phyloP scores from a whole-genome alignment of 2,888 invertebrate species.

The Amiota mariae region DNA sequence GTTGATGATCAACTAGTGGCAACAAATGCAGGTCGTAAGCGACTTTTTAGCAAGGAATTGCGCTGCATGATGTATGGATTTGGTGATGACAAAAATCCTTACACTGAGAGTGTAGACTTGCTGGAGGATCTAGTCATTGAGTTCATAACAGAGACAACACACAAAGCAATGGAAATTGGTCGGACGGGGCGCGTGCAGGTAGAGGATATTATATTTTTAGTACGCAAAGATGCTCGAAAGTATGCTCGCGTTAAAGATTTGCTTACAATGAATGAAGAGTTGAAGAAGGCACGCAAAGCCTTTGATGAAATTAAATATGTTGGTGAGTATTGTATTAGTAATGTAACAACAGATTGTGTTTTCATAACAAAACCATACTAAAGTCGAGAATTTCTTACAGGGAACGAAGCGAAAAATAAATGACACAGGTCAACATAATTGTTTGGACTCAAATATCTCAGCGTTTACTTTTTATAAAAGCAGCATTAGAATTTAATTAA shows the following conservation, averaged over 20 bases:
- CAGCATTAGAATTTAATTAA: slow-evolving; percentile 21
- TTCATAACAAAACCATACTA: too few relatives aligned
- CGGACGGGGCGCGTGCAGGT: slow-evolving; percentile 97
- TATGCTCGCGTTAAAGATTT: slow-evolving; percentile 98
- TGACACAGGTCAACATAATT: slow-evolving; percentile 59
- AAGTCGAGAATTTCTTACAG: slow-evolving; percentile 42
- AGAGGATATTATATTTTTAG: slow-evolving; percentile 97
- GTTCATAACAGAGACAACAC: slow-evolving; percentile 95
- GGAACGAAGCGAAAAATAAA: slow-evolving; percentile 71
- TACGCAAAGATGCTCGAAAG: slow-evolving; percentile 95
- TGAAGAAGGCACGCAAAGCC: slow-evolving; percentile 98
- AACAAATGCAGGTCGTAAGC: slow-evolving; percentile 83
- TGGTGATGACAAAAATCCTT: slow-evolving; percentile 99
- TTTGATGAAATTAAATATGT: slow-evolving; percentile 99
- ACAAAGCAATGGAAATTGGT: slow-evolving; percentile 97
- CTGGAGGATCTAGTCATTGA: slow-evolving; percentile 98
- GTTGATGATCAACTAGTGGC: slow-evolving; percentile 80
- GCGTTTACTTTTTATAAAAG: slow-evolving; percentile 20
- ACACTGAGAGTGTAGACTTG: slow-evolving; percentile 98
- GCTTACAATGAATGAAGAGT: slow-evolving; percentile 98
- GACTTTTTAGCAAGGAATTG: slow-evolving; percentile 92
- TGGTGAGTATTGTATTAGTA: slow-evolving; percentile 80
- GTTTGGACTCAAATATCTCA: neutral
- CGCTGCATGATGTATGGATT: slow-evolving; percentile 99
- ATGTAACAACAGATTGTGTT: neutral